These are phyloP conservation scores for Aproaerema taeniolella DNA, from an alignment of 2,888 invertebrate genomes.

Conservation along the genomic window DNA sequence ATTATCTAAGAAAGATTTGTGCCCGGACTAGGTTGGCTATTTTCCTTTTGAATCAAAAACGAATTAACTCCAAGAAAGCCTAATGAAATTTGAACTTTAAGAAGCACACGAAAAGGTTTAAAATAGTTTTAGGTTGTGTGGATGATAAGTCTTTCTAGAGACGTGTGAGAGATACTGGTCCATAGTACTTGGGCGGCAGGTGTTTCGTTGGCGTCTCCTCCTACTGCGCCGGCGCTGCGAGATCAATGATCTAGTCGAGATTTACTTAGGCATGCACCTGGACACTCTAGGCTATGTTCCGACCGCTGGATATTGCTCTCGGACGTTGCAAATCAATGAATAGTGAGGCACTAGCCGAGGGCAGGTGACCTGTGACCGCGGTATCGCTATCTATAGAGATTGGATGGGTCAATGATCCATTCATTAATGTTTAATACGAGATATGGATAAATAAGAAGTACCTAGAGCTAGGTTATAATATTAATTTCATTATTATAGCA, in stretches of 20 bases:
- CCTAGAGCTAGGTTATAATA: no score
- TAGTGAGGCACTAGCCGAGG: conserved; percentile 2
- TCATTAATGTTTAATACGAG: no score
- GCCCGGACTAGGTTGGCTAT: conserved; percentile 61
- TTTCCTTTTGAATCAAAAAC: conserved; percentile 19
- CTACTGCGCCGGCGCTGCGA: conserved; percentile 59
- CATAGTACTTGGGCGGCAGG: conserved; percentile 74
- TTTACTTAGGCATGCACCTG: conserved; percentile 58
- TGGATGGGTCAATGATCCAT: no score
- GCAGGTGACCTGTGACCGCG: conserved; percentile 6
- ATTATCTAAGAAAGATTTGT: conserved; percentile 69
- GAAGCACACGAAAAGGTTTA: conserved; percentile 30
- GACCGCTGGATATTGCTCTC: background rate
- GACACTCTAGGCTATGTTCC: conserved; percentile 21
- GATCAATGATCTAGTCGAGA: conserved; percentile 72
- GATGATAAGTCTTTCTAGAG: conserved; percentile 29
- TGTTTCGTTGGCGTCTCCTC: conserved; percentile 68
- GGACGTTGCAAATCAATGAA: conserved; percentile 7
- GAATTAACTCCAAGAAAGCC: background rate
- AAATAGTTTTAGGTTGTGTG: conserved; percentile 24
- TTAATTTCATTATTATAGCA: no score
- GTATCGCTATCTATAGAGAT: conserved; percentile 1
- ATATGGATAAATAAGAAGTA: no score
- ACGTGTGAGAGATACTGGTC: conserved; percentile 45
- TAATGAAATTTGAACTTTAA: conserved; percentile 29